These are phyloP conservation scores for Hoplostethus mediterraneus DNA, from an alignment of 2,797 vertebrate species.

Conservation along the genomic window DNA sequence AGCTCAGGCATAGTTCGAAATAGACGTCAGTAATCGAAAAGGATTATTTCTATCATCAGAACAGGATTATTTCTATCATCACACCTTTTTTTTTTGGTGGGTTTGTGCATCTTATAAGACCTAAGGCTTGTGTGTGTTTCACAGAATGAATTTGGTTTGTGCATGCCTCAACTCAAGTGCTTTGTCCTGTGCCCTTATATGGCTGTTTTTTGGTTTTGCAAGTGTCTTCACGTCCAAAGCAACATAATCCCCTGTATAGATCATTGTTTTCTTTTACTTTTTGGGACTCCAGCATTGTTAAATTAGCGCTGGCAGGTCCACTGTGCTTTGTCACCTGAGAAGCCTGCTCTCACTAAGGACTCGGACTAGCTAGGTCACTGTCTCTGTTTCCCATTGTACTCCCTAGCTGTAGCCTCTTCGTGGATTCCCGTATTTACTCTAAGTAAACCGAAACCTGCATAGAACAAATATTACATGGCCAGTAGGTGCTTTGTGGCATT, in stretches of 20 bases:
- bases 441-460: constrained; percentile 32
- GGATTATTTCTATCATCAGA: constrained; percentile 23
- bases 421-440: constrained; percentile 50
- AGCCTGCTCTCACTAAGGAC: constrained; percentile 22
- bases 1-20: constrained; percentile 25
- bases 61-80: constrained; percentile 17
- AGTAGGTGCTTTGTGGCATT: constrained; percentile 1
- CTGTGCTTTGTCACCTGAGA: constrained; percentile 46
- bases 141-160: constrained; percentile 42
- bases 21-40: constrained; percentile 27
- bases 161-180: constrained; percentile 27
- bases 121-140: constrained; percentile 10
- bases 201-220: constrained; percentile 53
- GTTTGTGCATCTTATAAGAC: constrained; percentile 21
- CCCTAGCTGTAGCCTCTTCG: constrained; percentile 9
- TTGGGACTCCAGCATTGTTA: constrained; percentile 34
- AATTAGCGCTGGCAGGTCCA: constrained; percentile 33
- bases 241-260: constrained; percentile 43
- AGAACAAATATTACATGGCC: constrained; percentile 41
- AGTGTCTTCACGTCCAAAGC: constrained; percentile 60
- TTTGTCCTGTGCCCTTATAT: constrained; percentile 63
- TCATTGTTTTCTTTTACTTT: constrained; percentile 48
- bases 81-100: constrained; percentile 6
- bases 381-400: constrained; percentile 8
- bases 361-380: neutral